Conservation (phyloP, 2,113 vertebrate genomes). For the Eidolon helvum region DNA sequence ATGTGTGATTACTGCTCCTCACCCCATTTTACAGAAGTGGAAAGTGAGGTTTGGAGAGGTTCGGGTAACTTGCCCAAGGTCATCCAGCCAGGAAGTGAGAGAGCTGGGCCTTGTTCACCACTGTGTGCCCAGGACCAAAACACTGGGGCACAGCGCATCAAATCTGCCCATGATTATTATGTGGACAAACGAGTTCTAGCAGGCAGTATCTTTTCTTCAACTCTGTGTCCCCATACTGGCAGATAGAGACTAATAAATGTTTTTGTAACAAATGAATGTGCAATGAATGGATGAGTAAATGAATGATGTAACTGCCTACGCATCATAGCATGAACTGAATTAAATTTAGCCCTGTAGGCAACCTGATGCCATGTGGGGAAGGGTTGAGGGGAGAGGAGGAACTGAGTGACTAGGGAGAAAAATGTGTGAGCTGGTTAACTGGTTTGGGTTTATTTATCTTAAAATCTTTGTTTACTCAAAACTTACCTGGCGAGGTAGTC, state of each 20-base stretch:
- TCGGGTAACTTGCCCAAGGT: slow-evolving; percentile 24
- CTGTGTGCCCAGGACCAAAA: neutral
- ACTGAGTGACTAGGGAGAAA: neutral
- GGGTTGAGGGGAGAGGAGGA: neutral
- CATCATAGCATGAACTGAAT: neutral
- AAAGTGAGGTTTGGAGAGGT: slow-evolving; percentile 34
- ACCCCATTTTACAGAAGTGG: neutral
- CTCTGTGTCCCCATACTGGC: neutral
- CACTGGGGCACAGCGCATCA: neutral
- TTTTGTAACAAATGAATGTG: slow-evolving; percentile 55
- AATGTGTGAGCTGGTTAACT: neutral
- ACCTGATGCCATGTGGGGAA: neutral
- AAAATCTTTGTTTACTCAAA: slow-evolving; percentile 14
- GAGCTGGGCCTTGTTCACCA: slow-evolving; percentile 60
- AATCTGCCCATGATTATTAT: neutral
- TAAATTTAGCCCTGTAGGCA: neutral
- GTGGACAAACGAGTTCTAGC: neutral
- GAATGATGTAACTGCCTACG: slow-evolving; percentile 25
- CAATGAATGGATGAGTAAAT: slow-evolving; percentile 53
- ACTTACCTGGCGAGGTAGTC: neutral
- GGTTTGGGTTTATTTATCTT: neutral
- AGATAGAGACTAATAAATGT: slow-evolving; percentile 38
- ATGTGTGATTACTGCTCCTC: neutral
- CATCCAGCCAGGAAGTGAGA: slow-evolving; percentile 50
- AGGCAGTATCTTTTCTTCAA: neutral